Conservation (phyloP, 2,888 invertebrate genomes). For the Troides aeacus region DNA sequence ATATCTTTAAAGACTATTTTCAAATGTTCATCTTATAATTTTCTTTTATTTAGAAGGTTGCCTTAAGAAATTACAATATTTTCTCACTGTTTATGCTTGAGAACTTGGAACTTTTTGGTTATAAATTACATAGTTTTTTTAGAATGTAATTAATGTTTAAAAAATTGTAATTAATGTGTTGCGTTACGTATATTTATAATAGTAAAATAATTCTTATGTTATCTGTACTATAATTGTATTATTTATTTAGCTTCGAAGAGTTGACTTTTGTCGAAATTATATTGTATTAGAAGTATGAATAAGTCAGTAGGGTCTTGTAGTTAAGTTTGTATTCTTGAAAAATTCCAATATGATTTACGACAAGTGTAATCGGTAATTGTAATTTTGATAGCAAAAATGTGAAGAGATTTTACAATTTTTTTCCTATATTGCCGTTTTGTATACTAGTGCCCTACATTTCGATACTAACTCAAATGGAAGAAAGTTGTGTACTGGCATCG, state of each 20-base stretch:
- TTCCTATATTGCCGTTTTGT: slow-evolving; percentile 15
- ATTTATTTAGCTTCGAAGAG: slow-evolving; percentile 25
- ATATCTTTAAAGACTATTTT: not conserved
- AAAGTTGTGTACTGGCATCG: slow-evolving; percentile 59
- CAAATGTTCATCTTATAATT: too few relatives aligned
- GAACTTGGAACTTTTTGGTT: too few relatives aligned
- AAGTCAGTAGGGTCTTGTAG: not conserved
- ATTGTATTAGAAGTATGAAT: slow-evolving; percentile 15
- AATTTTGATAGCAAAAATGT: slow-evolving; percentile 17
- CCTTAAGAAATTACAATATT: too few relatives aligned
- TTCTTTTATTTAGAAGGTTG: too few relatives aligned
- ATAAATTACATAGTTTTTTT: not conserved
- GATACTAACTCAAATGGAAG: slow-evolving; percentile 70
- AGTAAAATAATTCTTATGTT: not conserved
- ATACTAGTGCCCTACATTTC: slow-evolving; percentile 67
- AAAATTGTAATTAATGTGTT: not conserved
- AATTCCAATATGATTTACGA: slow-evolving; percentile 18
- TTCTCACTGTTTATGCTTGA: too few relatives aligned
- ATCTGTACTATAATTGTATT: slow-evolving; percentile 22
- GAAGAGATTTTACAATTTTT: slow-evolving; percentile 12
- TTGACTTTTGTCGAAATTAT: slow-evolving; percentile 21
- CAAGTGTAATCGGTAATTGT: slow-evolving; percentile 4
- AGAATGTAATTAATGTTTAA: not conserved
- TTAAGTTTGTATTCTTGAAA: not conserved
- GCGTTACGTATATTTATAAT: not conserved